These are phyloP conservation scores for Cataglyphis livida DNA, from an alignment of 2,888 invertebrate genomes.

Conservation along the genomic window DNA sequence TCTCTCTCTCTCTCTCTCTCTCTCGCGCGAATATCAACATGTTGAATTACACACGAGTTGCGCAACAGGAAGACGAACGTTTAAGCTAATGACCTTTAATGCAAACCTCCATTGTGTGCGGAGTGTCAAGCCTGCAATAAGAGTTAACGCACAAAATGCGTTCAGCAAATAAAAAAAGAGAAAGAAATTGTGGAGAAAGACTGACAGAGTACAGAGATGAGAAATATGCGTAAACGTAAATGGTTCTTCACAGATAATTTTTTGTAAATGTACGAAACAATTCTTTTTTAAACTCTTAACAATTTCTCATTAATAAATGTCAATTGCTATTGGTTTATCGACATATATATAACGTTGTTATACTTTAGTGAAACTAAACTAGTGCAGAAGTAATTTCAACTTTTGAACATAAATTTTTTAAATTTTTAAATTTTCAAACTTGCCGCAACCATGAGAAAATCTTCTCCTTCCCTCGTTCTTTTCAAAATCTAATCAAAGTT, in stretches of 20 bases:
- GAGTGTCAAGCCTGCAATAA: constrained; percentile 64
- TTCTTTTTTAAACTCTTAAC: not conserved
- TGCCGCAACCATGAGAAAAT: not conserved
- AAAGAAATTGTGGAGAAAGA: not conserved
- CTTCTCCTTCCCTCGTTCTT: not conserved
- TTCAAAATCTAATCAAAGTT: constrained; percentile 62
- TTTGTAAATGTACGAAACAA: not conserved
- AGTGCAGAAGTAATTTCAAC: not conserved
- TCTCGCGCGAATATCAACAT: constrained; percentile 61
- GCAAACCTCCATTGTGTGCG: constrained; percentile 75
- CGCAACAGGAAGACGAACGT: constrained; percentile 78
- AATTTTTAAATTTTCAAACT: not conserved
- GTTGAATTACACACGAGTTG: constrained; percentile 73
- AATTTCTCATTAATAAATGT: not conserved
- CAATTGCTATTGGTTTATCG: not conserved
- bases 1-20: not conserved
- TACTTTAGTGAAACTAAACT: not conserved
- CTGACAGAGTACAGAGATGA: not conserved
- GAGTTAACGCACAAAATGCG: constrained; percentile 71
- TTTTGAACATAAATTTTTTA: not conserved
- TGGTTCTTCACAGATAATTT: not conserved
- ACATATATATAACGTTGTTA: not conserved
- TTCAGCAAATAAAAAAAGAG: constrained; percentile 62
- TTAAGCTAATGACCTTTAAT: constrained; percentile 79
- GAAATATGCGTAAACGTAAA: not conserved